Percentiles rank a stretch among this genome's conserved stretches.
Conservation (phyloP, 2,113 vertebrate genomes). For the Symphodus melops region DNA sequence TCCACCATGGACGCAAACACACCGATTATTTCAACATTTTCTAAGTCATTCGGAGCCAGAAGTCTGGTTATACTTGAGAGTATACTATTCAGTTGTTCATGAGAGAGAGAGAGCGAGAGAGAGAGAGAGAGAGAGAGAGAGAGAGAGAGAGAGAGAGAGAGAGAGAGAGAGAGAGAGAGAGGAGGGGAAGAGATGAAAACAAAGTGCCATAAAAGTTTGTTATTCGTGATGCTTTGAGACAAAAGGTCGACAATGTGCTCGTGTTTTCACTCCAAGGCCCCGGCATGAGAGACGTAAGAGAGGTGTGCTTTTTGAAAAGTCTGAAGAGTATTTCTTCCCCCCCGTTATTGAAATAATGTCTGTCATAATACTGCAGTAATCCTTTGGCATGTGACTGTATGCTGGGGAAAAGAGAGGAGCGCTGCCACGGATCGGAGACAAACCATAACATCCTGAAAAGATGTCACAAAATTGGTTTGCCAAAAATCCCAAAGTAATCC, state of each 20-base stretch:
- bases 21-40: slow-evolving; percentile 58
- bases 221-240: slow-evolving; percentile 58
- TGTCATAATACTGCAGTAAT: slow-evolving; percentile 53
- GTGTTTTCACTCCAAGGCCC: slow-evolving; percentile 46
- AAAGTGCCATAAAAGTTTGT: slow-evolving; percentile 67
- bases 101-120: slow-evolving; percentile 13
- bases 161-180: slow-evolving; percentile 8
- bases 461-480: background rate
- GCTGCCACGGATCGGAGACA: background rate
- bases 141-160: slow-evolving; percentile 13
- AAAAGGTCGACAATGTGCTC: slow-evolving; percentile 53
- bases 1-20: slow-evolving; percentile 59
- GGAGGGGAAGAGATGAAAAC: slow-evolving; percentile 42
- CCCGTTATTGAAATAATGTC: slow-evolving; percentile 7
- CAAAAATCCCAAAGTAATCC: slow-evolving; percentile 21
- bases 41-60: slow-evolving; percentile 56
- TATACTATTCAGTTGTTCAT: slow-evolving; percentile 59
- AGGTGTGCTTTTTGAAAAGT: slow-evolving; percentile 49
- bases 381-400: slow-evolving; percentile 75
- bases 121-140: slow-evolving; percentile 5
- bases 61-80: slow-evolving; percentile 55
- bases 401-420: slow-evolving; percentile 38
- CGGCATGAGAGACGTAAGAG: slow-evolving; percentile 17
- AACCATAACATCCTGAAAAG: slow-evolving; percentile 12
- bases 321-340: slow-evolving; percentile 24